phyloP scores from a whole-genome alignment of 1,140 invertebrate species.

The Neodiprion virginianus region DNA sequence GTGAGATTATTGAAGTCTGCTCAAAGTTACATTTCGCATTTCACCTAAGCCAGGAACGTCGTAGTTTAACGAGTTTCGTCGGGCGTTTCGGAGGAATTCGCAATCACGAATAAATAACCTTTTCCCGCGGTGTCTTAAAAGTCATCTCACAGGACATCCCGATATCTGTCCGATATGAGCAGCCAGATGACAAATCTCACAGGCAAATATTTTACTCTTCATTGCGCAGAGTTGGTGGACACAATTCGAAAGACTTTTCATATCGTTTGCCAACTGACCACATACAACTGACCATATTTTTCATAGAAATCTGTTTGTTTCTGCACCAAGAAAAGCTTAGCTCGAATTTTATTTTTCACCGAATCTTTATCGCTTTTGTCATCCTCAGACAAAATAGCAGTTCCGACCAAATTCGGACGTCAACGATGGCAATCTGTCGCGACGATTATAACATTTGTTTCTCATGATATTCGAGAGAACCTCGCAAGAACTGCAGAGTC shows the following conservation, averaged over 20 bases:
- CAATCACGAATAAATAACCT: neutral
- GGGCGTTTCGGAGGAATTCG: neutral
- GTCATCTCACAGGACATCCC: no score
- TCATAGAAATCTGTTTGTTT: no score
- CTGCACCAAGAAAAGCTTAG: no score
- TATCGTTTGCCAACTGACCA: no score
- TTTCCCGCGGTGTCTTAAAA: no score
- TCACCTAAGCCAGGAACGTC: neutral
- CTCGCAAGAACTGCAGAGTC: neutral
- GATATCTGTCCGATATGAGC: no score
- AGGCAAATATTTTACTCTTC: no score
- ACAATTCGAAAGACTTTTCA: no score
- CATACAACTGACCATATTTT: no score
- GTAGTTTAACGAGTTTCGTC: neutral
- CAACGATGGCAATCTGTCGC: slow-evolving; percentile 1
- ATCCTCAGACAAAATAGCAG: neutral
- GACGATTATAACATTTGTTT: neutral
- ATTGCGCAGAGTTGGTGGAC: no score
- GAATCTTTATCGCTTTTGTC: neutral
- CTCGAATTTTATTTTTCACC: neutral
- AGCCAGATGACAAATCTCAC: no score
- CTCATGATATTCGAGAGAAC: neutral
- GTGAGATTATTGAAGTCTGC: neutral
- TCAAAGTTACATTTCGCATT: neutral
- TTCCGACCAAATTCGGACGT: neutral